Percentiles rank a stretch among this genome's conserved stretches.
Evolutionary conservation across 2,113 vertebrate species (phyloP).

Genomic region (Fulica atra): DNA sequence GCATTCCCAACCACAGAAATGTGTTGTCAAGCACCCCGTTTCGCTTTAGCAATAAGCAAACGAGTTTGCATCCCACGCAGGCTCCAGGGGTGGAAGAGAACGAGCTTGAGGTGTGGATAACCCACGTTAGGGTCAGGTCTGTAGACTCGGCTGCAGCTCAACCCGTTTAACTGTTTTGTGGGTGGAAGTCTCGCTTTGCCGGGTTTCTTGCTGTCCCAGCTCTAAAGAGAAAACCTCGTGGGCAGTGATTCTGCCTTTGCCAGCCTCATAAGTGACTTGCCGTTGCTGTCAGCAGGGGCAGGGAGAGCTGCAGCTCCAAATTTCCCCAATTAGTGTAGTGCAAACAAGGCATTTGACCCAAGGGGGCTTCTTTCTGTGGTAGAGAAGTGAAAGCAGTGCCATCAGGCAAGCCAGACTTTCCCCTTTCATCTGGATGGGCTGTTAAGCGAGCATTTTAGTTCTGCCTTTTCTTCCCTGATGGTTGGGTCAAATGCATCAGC

Average conservation of each 20-base stretch:
- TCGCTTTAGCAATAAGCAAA: background rate
- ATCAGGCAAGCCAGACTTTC: background rate
- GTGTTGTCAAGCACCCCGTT: background rate
- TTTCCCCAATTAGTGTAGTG: background rate
- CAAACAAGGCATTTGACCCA: background rate
- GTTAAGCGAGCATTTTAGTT: constrained; percentile 26
- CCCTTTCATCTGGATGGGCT: constrained; percentile 51
- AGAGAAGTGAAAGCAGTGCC: background rate
- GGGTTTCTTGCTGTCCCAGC: background rate
- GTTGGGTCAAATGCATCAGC: background rate
- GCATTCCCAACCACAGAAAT: background rate
- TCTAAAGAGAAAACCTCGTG: background rate
- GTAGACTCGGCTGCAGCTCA: background rate
- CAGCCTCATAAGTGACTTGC: background rate
- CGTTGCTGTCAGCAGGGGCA: background rate
- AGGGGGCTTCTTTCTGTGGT: background rate
- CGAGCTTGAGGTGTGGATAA: background rate
- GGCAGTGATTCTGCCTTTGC: background rate
- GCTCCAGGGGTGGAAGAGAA: background rate
- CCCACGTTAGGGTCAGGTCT: rapidly evolving
- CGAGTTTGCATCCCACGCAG: background rate
- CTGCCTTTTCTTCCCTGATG: background rate
- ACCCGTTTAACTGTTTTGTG: background rate
- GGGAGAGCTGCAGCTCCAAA: background rate
- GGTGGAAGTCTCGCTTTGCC: background rate